phyloP scores from a whole-genome alignment of 2,888 invertebrate species.

The Glaucopsyche alexis region DNA sequence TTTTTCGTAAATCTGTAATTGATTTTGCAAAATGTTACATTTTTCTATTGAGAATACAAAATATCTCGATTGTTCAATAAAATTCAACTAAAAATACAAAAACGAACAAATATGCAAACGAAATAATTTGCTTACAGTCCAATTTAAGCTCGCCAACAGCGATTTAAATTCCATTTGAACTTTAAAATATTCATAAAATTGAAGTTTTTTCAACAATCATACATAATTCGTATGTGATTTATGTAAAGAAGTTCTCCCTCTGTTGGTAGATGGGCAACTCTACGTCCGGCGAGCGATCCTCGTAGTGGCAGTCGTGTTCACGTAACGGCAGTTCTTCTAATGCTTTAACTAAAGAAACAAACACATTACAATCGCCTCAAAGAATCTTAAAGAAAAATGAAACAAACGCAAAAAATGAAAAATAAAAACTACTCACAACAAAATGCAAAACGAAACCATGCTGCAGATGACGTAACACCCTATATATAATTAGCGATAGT shows the following conservation, averaged over 20 bases:
- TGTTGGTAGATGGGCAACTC: conserved; percentile 92
- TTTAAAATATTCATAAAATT: neutral
- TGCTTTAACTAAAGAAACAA: conserved; percentile 83
- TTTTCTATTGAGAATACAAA: neutral
- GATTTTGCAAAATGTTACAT: too few relatives aligned
- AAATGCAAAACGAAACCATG: conserved; percentile 77
- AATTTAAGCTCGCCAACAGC: neutral
- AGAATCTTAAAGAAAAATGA: neutral
- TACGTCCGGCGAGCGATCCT: conserved; percentile 87
- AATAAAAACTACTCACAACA: conserved; percentile 72
- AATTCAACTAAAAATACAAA: neutral
- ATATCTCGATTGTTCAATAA: conserved; percentile 1
- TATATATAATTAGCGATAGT: conserved; percentile 33
- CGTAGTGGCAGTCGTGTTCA: conserved; percentile 81
- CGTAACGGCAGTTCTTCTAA: conserved; percentile 85
- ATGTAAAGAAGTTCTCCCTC: conserved; percentile 89
- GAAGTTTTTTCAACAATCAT: conserved; percentile 5
- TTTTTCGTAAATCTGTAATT: too few relatives aligned
- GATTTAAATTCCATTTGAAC: neutral
- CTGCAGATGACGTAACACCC: conserved; percentile 51
- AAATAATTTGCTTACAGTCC: conserved; percentile 13
- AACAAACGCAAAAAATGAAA: conserved; percentile 41
- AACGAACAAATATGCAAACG: conserved; percentile 7
- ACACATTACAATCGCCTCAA: conserved; percentile 31
- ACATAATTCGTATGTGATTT: conserved; percentile 43